Percentiles rank a stretch among this genome's conserved stretches.
These are phyloP conservation scores for Nasonia vitripennis DNA, from an alignment of 1,140 invertebrate species.

Conservation along the genomic window DNA sequence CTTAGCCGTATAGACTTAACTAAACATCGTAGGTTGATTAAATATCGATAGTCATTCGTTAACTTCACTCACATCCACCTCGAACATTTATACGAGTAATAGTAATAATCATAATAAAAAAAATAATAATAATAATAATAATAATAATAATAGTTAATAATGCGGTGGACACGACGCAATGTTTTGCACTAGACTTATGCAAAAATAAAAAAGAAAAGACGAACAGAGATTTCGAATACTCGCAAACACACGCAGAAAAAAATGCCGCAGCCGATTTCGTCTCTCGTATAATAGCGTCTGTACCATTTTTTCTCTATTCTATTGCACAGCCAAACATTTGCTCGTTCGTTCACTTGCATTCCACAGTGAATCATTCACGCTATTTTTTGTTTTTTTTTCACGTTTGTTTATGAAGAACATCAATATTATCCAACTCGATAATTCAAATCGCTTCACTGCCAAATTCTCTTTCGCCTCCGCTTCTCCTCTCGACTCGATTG, in stretches of 20 bases:
- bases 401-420: conserved; percentile 37
- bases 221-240: background rate
- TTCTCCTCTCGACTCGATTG: conserved; percentile 4
- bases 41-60: background rate
- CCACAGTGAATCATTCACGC: background rate
- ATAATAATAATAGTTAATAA: background rate
- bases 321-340: conserved; percentile 75
- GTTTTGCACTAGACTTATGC: background rate
- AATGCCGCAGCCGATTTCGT: conserved; percentile 50
- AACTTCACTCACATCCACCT: background rate
- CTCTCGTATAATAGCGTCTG: conserved; percentile 57
- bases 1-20: background rate
- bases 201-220: background rate
- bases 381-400: background rate
- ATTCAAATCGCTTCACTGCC: background rate
- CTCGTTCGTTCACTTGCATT: conserved; percentile 64
- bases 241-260: conserved; percentile 42
- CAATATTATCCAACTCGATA: conserved; percentile 31
- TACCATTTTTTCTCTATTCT: conserved; percentile 67
- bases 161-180: background rate
- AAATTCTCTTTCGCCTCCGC: conserved; percentile 5
- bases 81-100: background rate
- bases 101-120: background rate
- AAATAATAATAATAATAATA: background rate
- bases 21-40: background rate